Evolutionary conservation across 2,113 vertebrate species (phyloP).

Genomic region (Taxidea taxus): DNA sequence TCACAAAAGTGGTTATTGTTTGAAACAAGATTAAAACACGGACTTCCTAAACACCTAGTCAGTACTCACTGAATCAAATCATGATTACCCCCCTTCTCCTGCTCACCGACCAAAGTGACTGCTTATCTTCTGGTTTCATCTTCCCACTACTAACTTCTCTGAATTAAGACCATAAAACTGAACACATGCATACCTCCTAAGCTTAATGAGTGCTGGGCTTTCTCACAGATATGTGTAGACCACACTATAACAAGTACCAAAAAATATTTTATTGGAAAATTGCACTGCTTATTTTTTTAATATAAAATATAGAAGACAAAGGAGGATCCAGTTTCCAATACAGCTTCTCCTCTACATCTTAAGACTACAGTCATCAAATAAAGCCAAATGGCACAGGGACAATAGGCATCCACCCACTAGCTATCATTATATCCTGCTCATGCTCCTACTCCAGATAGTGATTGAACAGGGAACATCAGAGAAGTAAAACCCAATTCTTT

Average conservation of each 20-base stretch:
- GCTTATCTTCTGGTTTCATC: not conserved
- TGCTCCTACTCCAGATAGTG: not conserved
- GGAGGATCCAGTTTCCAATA: not conserved
- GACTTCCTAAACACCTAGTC: not conserved
- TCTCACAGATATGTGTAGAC: not conserved
- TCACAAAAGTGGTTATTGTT: not conserved
- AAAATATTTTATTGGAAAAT: not conserved
- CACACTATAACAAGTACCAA: not conserved
- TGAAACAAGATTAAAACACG: not conserved
- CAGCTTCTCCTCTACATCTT: not conserved
- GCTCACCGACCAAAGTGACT: not conserved
- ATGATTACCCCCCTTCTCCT: not conserved
- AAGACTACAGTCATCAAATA: not conserved
- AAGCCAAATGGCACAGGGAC: not conserved
- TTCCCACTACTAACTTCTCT: not conserved
- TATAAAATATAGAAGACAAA: not conserved
- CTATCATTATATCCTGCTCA: not conserved
- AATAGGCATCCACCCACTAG: not conserved
- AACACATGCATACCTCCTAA: not conserved
- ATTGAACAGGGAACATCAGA: not conserved
- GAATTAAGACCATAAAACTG: not conserved
- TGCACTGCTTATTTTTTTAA: not conserved
- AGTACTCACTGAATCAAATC: not conserved
- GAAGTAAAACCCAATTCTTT: not conserved
- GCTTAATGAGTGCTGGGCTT: not conserved